A percentile compares a stretch with the other conserved stretches of the same genome.
Conservation (phyloP, 2,797 vertebrate genomes). For the Macrochelys suwanniensis region DNA sequence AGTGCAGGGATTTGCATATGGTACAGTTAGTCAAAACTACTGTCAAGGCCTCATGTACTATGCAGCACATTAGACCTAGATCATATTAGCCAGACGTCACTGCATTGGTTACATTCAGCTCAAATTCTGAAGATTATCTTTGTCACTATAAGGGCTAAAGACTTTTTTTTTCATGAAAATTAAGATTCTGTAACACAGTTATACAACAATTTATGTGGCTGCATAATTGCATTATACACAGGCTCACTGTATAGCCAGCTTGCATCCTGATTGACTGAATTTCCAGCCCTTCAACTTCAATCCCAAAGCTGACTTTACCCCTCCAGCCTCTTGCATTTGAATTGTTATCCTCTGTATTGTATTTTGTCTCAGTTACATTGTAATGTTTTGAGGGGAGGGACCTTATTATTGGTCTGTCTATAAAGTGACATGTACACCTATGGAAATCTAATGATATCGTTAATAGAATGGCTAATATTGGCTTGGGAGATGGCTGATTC, state of each 20-base stretch:
- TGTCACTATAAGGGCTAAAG: not conserved
- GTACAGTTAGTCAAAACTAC: not conserved
- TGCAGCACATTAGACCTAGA: not conserved
- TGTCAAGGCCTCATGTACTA: not conserved
- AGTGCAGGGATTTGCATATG: not conserved
- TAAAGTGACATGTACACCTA: constrained; percentile 57
- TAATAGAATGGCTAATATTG: constrained; percentile 69
- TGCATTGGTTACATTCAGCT: not conserved
- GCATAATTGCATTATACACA: not conserved
- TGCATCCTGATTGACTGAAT: not conserved
- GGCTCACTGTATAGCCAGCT: not conserved
- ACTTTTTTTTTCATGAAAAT: not conserved
- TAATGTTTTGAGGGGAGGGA: constrained; percentile 59
- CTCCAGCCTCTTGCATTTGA: not conserved
- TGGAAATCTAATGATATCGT: constrained; percentile 44
- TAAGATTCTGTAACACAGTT: not conserved
- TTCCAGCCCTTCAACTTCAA: not conserved
- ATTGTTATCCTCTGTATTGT: constrained; percentile 10
- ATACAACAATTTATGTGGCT: not conserved
- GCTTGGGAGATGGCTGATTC: constrained; percentile 60
- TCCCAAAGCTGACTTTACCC: not conserved
- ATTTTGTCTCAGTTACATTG: constrained; percentile 15
- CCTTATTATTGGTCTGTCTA: constrained; percentile 46
- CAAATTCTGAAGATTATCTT: not conserved
- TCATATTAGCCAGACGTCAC: not conserved